These are phyloP conservation scores for Tortrix viridana DNA, from an alignment of 2,888 invertebrate species.

Conservation along the genomic window DNA sequence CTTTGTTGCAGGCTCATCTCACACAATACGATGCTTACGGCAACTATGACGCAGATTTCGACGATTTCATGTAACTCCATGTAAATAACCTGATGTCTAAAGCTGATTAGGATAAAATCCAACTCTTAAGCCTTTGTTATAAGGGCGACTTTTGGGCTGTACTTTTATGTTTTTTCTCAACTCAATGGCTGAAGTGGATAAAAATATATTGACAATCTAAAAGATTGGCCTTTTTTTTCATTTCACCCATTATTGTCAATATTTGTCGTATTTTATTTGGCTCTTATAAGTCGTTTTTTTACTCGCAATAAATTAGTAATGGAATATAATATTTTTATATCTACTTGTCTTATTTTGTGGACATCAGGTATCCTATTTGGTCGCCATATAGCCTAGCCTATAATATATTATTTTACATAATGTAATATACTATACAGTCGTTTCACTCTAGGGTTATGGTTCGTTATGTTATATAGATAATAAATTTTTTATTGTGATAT, in stretches of 20 bases:
- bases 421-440: slow-evolving; percentile 74
- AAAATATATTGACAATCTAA: neutral
- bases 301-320: slow-evolving; percentile 31
- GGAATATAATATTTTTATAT: slow-evolving; percentile 15
- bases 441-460: slow-evolving; percentile 75
- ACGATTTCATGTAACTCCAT: slow-evolving; percentile 90
- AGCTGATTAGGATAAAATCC: slow-evolving; percentile 20
- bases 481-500: slow-evolving; percentile 82
- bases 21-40: slow-evolving; percentile 88
- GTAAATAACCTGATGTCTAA: slow-evolving; percentile 41
- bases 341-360: slow-evolving; percentile 30
- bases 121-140: slow-evolving; percentile 31
- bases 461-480: slow-evolving; percentile 81
- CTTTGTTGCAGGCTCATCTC: slow-evolving; percentile 82
- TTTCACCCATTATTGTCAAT: slow-evolving; percentile 20
- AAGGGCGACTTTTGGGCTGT: slow-evolving; percentile 33
- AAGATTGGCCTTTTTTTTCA: slow-evolving; percentile 16
- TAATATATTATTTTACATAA: slow-evolving; percentile 53
- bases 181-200: slow-evolving; percentile 3
- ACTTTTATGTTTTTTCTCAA: slow-evolving; percentile 8
- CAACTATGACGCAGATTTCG: slow-evolving; percentile 87
- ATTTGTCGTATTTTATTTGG: slow-evolving; percentile 9
- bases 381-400: slow-evolving; percentile 52
- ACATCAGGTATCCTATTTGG: slow-evolving; percentile 41
- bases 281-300: slow-evolving; percentile 30